These are phyloP conservation scores for Sinocyclocheilus grahami DNA, from an alignment of 2,113 vertebrate species.

Conservation along the genomic window DNA sequence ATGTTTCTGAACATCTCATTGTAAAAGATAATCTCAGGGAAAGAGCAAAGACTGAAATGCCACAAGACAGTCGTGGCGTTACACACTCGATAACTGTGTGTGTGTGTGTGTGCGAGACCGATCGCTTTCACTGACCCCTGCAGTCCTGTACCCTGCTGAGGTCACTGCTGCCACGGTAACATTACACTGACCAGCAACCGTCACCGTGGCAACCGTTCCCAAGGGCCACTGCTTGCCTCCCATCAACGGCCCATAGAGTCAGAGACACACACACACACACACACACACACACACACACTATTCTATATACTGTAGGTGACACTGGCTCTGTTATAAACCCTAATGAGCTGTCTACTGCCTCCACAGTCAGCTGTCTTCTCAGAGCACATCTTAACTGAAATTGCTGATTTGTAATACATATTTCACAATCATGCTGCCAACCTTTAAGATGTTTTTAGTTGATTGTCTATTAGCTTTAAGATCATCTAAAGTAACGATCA, in stretches of 20 bases:
- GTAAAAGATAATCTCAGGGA: neutral
- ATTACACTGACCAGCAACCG: slow-evolving; percentile 77
- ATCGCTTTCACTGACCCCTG: slow-evolving; percentile 59
- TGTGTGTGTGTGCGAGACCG: slow-evolving; percentile 38
- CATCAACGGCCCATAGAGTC: slow-evolving; percentile 14
- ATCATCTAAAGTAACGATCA: neutral
- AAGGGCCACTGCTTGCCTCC: slow-evolving; percentile 63
- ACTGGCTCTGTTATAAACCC: neutral
- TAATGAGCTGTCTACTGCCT: neutral
- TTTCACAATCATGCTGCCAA: neutral
- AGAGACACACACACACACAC: neutral
- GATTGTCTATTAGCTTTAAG: neutral
- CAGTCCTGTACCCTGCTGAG: slow-evolving; percentile 66
- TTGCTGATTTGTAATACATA: neutral
- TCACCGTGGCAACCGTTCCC: slow-evolving; percentile 73
- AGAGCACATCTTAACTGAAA: neutral
- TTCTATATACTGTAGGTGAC: neutral
- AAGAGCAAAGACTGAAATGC: neutral
- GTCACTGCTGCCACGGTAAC: slow-evolving; percentile 75
- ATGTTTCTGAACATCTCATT: neutral
- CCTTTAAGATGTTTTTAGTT: neutral
- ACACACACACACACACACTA: slow-evolving; percentile 5
- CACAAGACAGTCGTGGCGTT: neutral
- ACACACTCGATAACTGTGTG: slow-evolving; percentile 17
- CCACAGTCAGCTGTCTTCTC: neutral